A percentile compares a stretch with the other conserved stretches of the same genome.
Evolutionary conservation across 2,888 invertebrate genomes (phyloP).

Genomic region (Boloria euphrosyne): DNA sequence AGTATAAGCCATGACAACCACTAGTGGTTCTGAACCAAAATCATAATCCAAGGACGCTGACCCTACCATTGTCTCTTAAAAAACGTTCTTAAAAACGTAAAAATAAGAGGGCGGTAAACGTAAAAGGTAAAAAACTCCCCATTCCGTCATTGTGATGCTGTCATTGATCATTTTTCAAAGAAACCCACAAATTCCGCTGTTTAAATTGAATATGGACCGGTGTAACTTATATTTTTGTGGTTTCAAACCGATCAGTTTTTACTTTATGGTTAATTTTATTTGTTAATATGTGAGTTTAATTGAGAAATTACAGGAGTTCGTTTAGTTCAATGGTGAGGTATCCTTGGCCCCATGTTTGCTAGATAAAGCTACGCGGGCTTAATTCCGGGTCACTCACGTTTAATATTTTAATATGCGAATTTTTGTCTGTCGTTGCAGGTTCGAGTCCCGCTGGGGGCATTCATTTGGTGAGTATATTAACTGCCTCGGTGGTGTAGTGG

Average conservation of each 20-base stretch:
- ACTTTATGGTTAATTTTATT: not conserved
- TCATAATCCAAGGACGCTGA: conserved; percentile 57
- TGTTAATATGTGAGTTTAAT: not conserved
- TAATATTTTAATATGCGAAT: too few species aligned
- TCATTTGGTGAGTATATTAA: too few species aligned
- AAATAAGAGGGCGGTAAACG: conserved; percentile 54
- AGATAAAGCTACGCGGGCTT: too few species aligned
- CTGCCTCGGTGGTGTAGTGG: too few species aligned
- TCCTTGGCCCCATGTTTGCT: too few species aligned
- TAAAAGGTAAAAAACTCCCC: conserved; percentile 47
- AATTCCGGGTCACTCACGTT: too few species aligned
- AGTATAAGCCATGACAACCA: not conserved
- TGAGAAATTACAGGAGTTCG: too few species aligned
- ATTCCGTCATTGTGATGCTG: conserved; percentile 74
- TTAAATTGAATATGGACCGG: conserved; percentile 65
- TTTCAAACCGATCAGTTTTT: conserved; percentile 36
- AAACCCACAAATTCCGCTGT: conserved; percentile 63
- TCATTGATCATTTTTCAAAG: conserved; percentile 81
- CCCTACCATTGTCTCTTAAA: conserved; percentile 70
- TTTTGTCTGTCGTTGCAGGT: too few species aligned
- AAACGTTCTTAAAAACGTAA: conserved; percentile 12
- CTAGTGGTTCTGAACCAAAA: conserved; percentile 31
- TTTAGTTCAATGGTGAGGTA: too few species aligned
- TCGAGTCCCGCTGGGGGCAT: too few species aligned
- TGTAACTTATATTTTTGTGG: conserved; percentile 40